Conservation (phyloP, 2,113 vertebrate species). For the Pyxicephalus adspersus region DNA sequence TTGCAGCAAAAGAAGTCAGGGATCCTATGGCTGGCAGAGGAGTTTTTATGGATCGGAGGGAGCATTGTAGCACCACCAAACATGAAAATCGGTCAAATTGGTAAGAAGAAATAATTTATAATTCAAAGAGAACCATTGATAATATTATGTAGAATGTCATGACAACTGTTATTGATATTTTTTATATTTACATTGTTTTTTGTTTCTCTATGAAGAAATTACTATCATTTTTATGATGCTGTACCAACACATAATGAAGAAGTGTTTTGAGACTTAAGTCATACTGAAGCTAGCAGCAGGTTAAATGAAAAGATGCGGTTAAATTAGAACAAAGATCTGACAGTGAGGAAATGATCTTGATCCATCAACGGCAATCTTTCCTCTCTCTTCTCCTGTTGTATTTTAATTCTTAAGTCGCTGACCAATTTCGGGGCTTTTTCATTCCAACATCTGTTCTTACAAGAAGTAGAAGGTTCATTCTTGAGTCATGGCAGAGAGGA, state of each 20-base stretch:
- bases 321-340: not conserved
- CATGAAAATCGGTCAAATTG: constrained; percentile 82
- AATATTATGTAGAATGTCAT: too few relatives aligned
- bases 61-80: constrained; percentile 73
- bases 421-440: not conserved
- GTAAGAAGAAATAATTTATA: constrained; percentile 73
- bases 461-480: not conserved
- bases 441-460: constrained; percentile 16
- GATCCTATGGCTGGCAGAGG: constrained; percentile 73
- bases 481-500: not conserved
- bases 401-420: constrained; percentile 26
- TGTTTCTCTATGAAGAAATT: not conserved
- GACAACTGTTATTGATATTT: not conserved
- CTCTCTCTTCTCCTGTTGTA: not conserved
- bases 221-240: not conserved
- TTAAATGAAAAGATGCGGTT: not conserved
- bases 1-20: constrained; percentile 66
- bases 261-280: not conserved
- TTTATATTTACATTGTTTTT: not conserved
- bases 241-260: too few relatives aligned
- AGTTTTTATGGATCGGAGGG: constrained; percentile 83
- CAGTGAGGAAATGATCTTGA: not conserved
- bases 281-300: not conserved
- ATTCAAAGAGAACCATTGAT: not conserved
- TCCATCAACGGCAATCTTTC: constrained; percentile 16